Conservation (phyloP, 35 echinoderm and acorn worm genomes). For the Anneissia japonica region DNA sequence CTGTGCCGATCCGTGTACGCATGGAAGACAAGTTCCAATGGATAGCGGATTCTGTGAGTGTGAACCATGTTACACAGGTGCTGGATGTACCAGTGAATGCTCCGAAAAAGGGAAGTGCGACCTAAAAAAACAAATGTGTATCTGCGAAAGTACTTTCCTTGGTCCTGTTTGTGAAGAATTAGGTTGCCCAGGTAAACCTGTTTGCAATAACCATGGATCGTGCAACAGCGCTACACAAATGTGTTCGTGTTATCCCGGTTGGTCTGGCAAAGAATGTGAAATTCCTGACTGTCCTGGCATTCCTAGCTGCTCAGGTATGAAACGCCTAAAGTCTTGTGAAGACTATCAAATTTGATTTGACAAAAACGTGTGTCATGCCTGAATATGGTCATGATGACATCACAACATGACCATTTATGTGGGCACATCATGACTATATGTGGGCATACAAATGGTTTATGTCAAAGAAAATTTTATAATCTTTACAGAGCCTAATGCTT, state of each 20-base stretch:
- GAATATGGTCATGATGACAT: too few species aligned
- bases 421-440: too few species aligned
- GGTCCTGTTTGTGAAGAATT: slow-evolving; percentile 57
- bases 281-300: slow-evolving; percentile 73
- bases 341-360: too few species aligned
- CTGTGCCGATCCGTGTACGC: background rate
- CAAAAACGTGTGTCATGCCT: too few species aligned
- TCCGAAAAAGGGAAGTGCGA: slow-evolving; percentile 66
- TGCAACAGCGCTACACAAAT: slow-evolving; percentile 64
- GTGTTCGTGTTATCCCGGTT: slow-evolving; percentile 76
- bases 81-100: slow-evolving; percentile 70
- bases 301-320: slow-evolving; percentile 53
- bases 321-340: too few species aligned
- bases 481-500: too few species aligned
- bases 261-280: slow-evolving; percentile 71
- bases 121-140: slow-evolving; percentile 21
- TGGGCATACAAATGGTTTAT: too few species aligned
- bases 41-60: slow-evolving; percentile 55
- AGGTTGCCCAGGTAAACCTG: slow-evolving; percentile 55
- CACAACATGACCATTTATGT: background rate
- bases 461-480: too few species aligned
- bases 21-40: slow-evolving; percentile 14
- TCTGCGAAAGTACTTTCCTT: slow-evolving; percentile 41
- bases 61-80: slow-evolving; percentile 70
- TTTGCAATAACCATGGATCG: slow-evolving; percentile 51